These are phyloP conservation scores for Synergus japonicus DNA, from an alignment of 2,888 invertebrate genomes.

Conservation along the genomic window DNA sequence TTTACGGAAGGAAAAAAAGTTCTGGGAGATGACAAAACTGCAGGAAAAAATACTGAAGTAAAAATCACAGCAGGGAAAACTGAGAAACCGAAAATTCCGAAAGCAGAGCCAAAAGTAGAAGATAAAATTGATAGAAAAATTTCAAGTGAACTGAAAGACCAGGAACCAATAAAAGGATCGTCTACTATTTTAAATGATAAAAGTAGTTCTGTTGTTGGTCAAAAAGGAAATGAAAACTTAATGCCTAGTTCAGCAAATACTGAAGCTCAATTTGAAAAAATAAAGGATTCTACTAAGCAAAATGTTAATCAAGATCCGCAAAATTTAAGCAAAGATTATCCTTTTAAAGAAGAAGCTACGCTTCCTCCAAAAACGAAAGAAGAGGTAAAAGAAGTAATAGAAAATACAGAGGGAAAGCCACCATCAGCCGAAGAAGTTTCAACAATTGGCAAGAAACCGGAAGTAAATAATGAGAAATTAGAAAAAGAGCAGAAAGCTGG, in stretches of 20 bases:
- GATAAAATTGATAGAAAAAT: not conserved
- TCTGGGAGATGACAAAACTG: not conserved
- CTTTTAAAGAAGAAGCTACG: not conserved
- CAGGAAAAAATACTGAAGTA: not conserved
- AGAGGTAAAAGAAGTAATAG: slow-evolving; percentile 1
- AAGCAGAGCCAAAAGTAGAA: not conserved
- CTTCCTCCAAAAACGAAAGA: not conserved
- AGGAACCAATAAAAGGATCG: not conserved
- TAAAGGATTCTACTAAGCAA: not conserved
- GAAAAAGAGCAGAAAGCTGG: not conserved
- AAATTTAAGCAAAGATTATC: not conserved
- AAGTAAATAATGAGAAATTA: slow-evolving; percentile 9
- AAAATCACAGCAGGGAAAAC: not conserved
- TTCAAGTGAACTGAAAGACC: not conserved
- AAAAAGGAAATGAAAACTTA: not conserved
- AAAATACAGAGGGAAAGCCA: not conserved
- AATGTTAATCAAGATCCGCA: not conserved
- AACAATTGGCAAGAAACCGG: not conserved
- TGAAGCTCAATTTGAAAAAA: not conserved
- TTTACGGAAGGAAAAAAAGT: not conserved
- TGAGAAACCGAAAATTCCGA: not conserved
- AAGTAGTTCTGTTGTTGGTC: not conserved
- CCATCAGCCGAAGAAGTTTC: not conserved
- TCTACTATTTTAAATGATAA: not conserved
- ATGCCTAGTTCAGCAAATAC: not conserved